Evolutionary conservation across 2,797 vertebrate species (phyloP).

Genomic region (Rhabdomys pumilio): DNA sequence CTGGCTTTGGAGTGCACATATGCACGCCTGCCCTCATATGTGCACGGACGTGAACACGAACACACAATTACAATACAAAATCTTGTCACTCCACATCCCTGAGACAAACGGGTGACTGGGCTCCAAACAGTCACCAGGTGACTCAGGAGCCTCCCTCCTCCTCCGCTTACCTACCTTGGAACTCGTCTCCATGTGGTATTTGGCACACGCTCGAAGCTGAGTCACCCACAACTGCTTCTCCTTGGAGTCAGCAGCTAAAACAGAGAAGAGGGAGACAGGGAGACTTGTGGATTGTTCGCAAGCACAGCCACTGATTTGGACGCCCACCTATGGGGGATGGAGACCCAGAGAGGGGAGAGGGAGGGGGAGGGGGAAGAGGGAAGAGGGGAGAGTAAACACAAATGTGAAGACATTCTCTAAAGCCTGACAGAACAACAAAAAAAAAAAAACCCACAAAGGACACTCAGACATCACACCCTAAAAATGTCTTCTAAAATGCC

Average conservation of each 20-base stretch:
- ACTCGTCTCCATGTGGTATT: conserved; percentile 95
- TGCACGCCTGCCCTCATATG: neutral
- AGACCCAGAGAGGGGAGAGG: neutral
- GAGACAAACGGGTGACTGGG: neutral
- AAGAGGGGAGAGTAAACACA: neutral
- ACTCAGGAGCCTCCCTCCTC: neutral
- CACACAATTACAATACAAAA: neutral
- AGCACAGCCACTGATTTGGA: conserved; percentile 25
- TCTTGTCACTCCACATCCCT: neutral
- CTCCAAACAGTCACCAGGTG: neutral
- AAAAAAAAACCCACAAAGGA: neutral
- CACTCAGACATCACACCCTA: neutral
- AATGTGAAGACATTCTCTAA: neutral
- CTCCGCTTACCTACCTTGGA: conserved; percentile 92
- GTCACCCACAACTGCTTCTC: conserved; percentile 98
- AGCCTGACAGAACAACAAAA: neutral
- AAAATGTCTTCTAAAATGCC: conserved; percentile 27
- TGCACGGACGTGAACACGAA: neutral
- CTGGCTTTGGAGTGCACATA: neutral
- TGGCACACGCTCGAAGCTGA: conserved; percentile 96
- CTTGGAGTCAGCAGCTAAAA: conserved; percentile 94
- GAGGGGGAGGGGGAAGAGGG: no score
- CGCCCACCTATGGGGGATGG: neutral
- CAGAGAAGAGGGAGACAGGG: conserved; percentile 83
- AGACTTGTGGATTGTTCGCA: conserved; percentile 23